Base-by-base conservation (phyloP, 2,113 vertebrate species). In the Lepus europaeus region DNA sequence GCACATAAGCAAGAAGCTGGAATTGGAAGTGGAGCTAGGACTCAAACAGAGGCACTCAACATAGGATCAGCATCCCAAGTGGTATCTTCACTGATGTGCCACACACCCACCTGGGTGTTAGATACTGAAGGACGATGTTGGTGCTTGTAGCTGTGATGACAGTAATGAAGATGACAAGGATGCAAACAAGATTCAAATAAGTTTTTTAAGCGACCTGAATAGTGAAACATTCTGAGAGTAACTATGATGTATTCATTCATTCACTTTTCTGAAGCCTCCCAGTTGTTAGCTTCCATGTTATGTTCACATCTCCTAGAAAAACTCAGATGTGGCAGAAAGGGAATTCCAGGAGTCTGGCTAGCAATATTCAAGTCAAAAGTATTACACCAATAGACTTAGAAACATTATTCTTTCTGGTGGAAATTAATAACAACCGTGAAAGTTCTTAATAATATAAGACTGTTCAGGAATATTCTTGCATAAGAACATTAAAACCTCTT, bases 351-450 rank as follows among this genome's bases (percentile, higher is more conserved):
- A 86, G 25, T 76, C 22, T 45, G 17, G 39, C 16, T 73, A 77
- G 53, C 13, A 87, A 33, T 27, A 31, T 66, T 89, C 36, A 84
- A 78, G 23, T 61, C 73, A 69, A 95, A 94, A 9, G 27, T 45
- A 61, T 5, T 94, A 31, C 4, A 83, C 61, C 8, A 76, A 76
- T 73, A 73, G 49, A 89, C 9, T 53, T 72, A 79, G 27, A 69
- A 93, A 78, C 68, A 19, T 5, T 39, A 91, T 74, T 87, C 49
- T 91, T 87, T 49, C 51, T 93, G n/a, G 23, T 66, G 77, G 6
- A 39, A 88, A 77, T 91, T 72, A 91, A 87, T 51, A 84, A 76
- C 49, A 86, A 68, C 81, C 80, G 49, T 13, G 23, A 77, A 70
- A 74, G 31, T 36, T 61, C 63, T 66, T 73, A 76, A 95, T 25